phyloP scores from a whole-genome alignment of 1,140 invertebrate genomes.

The Apocrypta bakeri region DNA sequence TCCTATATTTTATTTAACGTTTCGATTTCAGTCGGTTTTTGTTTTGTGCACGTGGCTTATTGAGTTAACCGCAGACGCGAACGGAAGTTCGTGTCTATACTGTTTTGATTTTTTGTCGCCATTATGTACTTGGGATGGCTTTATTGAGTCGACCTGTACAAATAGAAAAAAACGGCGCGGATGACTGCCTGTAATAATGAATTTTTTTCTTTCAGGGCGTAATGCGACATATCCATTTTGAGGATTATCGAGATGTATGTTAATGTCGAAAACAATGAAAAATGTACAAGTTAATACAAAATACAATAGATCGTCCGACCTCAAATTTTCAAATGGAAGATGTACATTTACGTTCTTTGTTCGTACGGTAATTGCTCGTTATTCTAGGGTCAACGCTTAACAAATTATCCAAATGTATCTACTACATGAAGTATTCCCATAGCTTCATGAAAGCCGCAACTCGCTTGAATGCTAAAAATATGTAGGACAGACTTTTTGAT shows the following conservation, averaged over 20 bases:
- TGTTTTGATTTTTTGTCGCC: neutral
- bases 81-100: neutral
- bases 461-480: neutral
- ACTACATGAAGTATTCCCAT: too few species aligned
- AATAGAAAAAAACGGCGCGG: neutral
- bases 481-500: neutral
- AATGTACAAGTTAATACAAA: too few species aligned
- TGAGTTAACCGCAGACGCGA: neutral
- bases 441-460: neutral
- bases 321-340: too few species aligned
- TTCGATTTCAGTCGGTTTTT: slow-evolving; percentile 17
- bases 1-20: neutral
- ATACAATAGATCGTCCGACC: too few species aligned
- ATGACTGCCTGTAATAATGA: neutral
- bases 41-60: slow-evolving; percentile 13
- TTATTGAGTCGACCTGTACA: too few species aligned
- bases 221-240: too few species aligned
- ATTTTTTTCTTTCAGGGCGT: neutral
- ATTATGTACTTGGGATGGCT: neutral
- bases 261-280: too few species aligned
- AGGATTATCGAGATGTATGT: too few species aligned
- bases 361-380: slow-evolving; percentile 9
- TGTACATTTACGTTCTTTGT: neutral
- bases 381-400: neutral
- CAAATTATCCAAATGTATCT: neutral